Percentiles rank a stretch among this genome's conserved stretches.
Evolutionary conservation across 2,888 invertebrate species (phyloP).

Genomic region (Nycteola revayana): DNA sequence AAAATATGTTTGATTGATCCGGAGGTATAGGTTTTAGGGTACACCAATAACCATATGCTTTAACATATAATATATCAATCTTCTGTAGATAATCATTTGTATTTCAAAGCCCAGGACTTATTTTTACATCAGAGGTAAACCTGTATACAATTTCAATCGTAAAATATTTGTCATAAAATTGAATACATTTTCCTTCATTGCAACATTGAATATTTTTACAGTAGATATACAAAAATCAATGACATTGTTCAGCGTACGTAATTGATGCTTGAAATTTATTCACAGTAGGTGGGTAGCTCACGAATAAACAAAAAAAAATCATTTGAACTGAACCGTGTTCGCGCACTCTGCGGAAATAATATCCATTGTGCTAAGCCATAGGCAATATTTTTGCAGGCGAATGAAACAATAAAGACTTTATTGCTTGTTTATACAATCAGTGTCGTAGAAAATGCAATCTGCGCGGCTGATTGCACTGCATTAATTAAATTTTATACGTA

Average conservation of each 20-base stretch:
- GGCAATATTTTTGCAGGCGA: constrained; percentile 48
- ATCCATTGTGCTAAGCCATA: constrained; percentile 45
- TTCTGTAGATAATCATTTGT: too few relatives aligned
- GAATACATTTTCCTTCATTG: too few relatives aligned
- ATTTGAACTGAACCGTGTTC: constrained; percentile 28
- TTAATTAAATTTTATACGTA: constrained; percentile 24
- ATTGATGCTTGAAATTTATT: constrained; percentile 43
- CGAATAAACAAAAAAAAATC: constrained; percentile 25
- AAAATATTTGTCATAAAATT: too few relatives aligned
- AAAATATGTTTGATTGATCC: too few relatives aligned
- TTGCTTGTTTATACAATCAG: constrained; percentile 38
- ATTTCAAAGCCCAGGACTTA: too few relatives aligned
- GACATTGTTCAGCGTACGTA: constrained; percentile 27
- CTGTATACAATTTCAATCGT: too few relatives aligned
- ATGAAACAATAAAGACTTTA: constrained; percentile 44
- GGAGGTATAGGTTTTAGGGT: too few relatives aligned
- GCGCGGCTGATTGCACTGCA: constrained; percentile 29
- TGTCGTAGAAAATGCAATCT: constrained; percentile 38
- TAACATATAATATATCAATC: too few relatives aligned
- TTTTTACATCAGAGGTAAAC: too few relatives aligned
- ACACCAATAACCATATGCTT: too few relatives aligned
- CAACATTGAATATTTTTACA: constrained; percentile 16
- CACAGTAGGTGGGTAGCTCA: constrained; percentile 27
- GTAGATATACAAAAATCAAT: constrained; percentile 33
- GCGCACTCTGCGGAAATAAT: constrained; percentile 38